phyloP scores from a whole-genome alignment of 2,113 vertebrate genomes.

The Dasyurus viverrinus region DNA sequence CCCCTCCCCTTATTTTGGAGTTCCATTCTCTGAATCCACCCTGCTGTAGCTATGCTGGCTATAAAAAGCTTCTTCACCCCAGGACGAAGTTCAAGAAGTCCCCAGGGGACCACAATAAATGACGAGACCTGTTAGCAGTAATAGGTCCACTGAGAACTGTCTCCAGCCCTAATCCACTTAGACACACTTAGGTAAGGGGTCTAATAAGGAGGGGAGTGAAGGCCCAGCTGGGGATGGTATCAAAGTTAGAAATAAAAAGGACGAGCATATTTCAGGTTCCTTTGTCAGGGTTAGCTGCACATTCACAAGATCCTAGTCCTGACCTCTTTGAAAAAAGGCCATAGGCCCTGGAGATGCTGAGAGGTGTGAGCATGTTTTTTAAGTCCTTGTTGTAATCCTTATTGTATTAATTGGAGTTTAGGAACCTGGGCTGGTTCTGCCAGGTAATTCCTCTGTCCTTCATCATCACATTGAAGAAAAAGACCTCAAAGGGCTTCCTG shows the following conservation, averaged over 20 bases:
- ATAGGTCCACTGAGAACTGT: constrained; percentile 66
- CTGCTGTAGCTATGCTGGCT: constrained; percentile 77
- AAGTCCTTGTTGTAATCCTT: background rate
- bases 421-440: background rate
- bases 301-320: constrained; percentile 62
- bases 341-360: constrained; percentile 52
- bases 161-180: constrained; percentile 56
- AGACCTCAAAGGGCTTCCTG: background rate
- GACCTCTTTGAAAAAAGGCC: constrained; percentile 50
- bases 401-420: background rate
- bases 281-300: constrained; percentile 61
- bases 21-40: constrained; percentile 79
- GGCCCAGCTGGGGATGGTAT: constrained; percentile 75
- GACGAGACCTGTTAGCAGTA: constrained; percentile 70
- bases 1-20: constrained; percentile 60
- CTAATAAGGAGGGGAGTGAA: constrained; percentile 72
- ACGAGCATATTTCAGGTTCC: constrained; percentile 60
- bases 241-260: constrained; percentile 72
- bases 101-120: constrained; percentile 69
- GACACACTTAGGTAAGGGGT: constrained; percentile 48
- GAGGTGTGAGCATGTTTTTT: constrained; percentile 28
- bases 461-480: background rate
- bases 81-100: constrained; percentile 70
- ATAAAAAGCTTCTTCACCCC: constrained; percentile 73
- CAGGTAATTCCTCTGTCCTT: background rate